A percentile compares a stretch with the other conserved stretches of the same genome.
These are phyloP conservation scores for Ailuropoda melanoleuca DNA, from an alignment of 2,113 vertebrate species.

Conservation along the genomic window DNA sequence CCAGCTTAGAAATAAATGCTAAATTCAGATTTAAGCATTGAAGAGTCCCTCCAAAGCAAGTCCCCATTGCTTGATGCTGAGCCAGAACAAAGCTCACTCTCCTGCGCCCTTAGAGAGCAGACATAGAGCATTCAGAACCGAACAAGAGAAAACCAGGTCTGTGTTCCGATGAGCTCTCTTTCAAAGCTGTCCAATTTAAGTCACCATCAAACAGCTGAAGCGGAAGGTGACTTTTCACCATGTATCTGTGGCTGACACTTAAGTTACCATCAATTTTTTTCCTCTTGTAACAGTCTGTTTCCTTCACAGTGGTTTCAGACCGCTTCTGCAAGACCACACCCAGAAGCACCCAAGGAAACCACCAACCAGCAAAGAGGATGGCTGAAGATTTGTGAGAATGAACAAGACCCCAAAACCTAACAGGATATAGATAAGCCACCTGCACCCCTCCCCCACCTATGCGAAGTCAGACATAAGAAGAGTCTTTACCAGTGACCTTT, in stretches of 20 bases:
- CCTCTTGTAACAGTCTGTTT: constrained; percentile 31
- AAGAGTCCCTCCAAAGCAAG: background rate
- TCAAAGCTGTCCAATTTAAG: background rate
- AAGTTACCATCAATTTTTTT: background rate
- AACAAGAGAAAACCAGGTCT: background rate
- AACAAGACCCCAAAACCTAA: background rate
- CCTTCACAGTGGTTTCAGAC: constrained; percentile 33
- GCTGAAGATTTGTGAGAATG: background rate
- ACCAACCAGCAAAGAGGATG: background rate
- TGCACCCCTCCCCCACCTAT: background rate
- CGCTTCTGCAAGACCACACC: background rate
- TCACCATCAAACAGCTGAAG: background rate
- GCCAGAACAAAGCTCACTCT: background rate
- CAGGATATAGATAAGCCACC: background rate
- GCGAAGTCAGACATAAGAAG: constrained; percentile 3
- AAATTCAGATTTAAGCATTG: background rate
- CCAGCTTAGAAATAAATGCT: constrained; percentile 9
- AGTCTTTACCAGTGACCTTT: background rate
- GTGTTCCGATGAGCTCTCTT: background rate
- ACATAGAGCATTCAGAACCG: background rate
- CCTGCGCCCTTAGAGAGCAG: background rate
- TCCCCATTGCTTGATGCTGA: background rate
- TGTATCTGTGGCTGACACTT: constrained; percentile 45
- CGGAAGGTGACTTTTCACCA: background rate
- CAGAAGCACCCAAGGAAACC: background rate